Conservation (phyloP, 2,797 vertebrate species). For the Lepidocolaptes lacrymiger region DNA sequence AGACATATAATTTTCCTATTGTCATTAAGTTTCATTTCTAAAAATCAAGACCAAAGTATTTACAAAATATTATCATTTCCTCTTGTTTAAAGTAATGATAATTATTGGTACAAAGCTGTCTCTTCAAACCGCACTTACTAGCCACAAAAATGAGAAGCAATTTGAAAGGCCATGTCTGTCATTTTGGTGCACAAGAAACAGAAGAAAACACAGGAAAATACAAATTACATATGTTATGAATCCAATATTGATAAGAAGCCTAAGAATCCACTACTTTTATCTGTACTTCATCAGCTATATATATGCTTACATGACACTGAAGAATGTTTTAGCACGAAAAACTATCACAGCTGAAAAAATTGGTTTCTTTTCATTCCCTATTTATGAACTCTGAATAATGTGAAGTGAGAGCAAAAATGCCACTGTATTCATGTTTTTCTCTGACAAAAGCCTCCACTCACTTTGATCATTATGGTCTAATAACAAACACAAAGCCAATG, state of each 20-base stretch:
- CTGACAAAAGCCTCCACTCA: background rate
- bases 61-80: background rate
- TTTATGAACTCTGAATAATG: background rate
- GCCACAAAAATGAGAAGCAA: background rate
- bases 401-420: background rate
- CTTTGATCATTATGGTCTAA: conserved; percentile 23
- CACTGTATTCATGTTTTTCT: background rate
- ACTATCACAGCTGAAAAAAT: background rate
- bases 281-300: background rate
- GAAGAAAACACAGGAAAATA: background rate
- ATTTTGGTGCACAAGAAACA: background rate
- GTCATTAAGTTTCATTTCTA: background rate
- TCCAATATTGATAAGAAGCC: background rate
- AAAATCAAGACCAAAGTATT: no score
- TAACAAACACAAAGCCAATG: background rate
- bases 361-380: background rate
- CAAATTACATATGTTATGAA: background rate
- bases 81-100: background rate
- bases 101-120: background rate
- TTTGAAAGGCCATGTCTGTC: background rate
- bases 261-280: background rate
- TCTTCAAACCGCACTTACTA: background rate
- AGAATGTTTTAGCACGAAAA: background rate
- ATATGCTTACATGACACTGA: background rate
- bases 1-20: background rate